Evolutionary conservation across 1,140 invertebrate genomes (phyloP).

Genomic region (Drosophila bipectinata): DNA sequence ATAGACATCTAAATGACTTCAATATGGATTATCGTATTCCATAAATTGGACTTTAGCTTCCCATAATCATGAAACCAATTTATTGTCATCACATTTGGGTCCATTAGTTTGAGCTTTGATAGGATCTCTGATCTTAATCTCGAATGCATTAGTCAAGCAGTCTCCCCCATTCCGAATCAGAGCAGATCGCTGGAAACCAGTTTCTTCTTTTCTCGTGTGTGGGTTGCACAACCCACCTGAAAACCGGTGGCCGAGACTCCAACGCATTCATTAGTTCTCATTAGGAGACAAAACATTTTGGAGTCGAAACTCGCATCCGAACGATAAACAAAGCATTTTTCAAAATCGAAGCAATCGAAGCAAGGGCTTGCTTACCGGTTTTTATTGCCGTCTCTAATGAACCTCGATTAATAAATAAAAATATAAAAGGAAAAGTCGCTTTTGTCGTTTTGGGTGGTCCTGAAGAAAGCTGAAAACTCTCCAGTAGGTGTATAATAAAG

Average conservation of each 20-base stretch:
- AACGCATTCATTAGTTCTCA: slow-evolving; percentile 57
- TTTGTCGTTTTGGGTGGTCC: slow-evolving; percentile 14
- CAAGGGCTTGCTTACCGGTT: slow-evolving; percentile 8
- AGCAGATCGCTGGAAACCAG: slow-evolving; percentile 38
- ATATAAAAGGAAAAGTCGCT: slow-evolving; percentile 7
- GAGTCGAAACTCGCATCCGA: slow-evolving; percentile 21
- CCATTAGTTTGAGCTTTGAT: slow-evolving; percentile 37
- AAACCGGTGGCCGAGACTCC: slow-evolving; percentile 39
- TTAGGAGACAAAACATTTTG: slow-evolving; percentile 43
- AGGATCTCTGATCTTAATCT: slow-evolving; percentile 38
- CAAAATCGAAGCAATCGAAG: not conserved
- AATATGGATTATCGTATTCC: not conserved
- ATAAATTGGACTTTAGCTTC: slow-evolving; percentile 35
- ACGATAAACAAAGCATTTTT: slow-evolving; percentile 49
- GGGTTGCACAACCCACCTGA: slow-evolving; percentile 38
- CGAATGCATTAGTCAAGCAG: slow-evolving; percentile 42
- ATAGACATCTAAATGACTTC: slow-evolving; percentile 29
- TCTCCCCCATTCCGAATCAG: slow-evolving; percentile 22
- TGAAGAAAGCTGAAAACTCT: not conserved
- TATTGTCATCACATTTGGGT: slow-evolving; percentile 54
- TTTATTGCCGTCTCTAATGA: slow-evolving; percentile 40
- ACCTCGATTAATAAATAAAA: slow-evolving; percentile 22
- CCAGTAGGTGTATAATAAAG: not conserved
- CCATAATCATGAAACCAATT: slow-evolving; percentile 44
- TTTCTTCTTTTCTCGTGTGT: slow-evolving; percentile 18